Evolutionary conservation across 2,113 vertebrate species (phyloP).

Genomic region (Dasyprocta punctata): DNA sequence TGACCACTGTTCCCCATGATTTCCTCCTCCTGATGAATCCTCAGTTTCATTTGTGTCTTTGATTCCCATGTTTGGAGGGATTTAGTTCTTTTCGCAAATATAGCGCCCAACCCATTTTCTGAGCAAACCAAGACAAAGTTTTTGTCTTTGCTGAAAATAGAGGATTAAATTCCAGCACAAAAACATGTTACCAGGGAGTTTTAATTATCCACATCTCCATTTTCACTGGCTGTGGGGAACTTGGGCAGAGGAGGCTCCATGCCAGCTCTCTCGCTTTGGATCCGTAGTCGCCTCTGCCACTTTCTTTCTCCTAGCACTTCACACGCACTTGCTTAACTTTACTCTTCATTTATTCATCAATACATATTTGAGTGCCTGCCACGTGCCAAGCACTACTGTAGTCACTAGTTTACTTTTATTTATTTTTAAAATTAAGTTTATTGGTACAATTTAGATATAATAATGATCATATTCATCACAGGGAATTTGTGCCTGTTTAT

Average conservation of each 20-base stretch:
- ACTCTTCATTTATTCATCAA: neutral
- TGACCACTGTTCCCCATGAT: neutral
- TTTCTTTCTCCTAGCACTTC: neutral
- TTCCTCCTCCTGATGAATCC: neutral
- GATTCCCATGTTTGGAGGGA: neutral
- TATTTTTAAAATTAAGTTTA: too few species aligned
- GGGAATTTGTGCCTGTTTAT: neutral
- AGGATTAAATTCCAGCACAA: conserved; percentile 1
- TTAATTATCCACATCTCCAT: neutral
- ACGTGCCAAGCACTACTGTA: too few species aligned
- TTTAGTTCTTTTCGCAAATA: neutral
- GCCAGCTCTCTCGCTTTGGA: neutral
- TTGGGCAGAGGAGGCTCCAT: neutral
- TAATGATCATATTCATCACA: neutral
- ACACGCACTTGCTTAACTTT: neutral
- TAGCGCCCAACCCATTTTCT: neutral
- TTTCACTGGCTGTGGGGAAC: neutral
- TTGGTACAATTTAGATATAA: too few species aligned
- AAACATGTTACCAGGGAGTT: neutral
- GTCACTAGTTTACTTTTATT: neutral
- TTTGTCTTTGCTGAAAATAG: conserved; percentile 34
- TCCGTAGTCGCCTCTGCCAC: neutral
- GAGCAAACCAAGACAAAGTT: neutral
- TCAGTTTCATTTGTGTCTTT: neutral
- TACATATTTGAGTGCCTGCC: neutral